Percentiles rank a stretch among this genome's conserved stretches.
phyloP scores from a whole-genome alignment of 2,113 vertebrate genomes.

The Microtus montanus region DNA sequence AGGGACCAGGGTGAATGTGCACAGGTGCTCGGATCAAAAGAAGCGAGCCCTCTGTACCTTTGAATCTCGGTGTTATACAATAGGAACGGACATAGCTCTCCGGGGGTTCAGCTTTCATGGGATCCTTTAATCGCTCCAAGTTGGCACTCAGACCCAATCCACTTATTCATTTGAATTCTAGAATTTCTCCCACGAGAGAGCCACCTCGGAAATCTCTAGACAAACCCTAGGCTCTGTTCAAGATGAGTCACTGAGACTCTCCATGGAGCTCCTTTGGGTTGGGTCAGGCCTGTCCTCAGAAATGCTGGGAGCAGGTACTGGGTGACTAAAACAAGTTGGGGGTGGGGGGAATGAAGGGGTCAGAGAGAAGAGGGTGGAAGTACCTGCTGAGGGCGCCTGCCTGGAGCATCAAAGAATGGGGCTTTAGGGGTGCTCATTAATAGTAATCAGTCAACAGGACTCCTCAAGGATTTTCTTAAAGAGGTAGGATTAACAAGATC shows the following conservation, averaged over 20 bases:
- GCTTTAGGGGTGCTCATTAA: constrained; percentile 27
- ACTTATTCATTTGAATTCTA: constrained; percentile 76
- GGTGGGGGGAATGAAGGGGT: neutral
- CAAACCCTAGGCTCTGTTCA: constrained; percentile 68
- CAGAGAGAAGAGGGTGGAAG: neutral
- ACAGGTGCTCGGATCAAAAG: constrained; percentile 67
- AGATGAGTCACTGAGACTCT: constrained; percentile 58
- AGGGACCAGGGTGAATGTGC: constrained; percentile 13
- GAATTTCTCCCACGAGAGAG: constrained; percentile 75
- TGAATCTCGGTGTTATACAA: constrained; percentile 79
- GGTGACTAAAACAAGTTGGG: neutral
- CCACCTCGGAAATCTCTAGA: constrained; percentile 59
- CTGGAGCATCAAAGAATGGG: constrained; percentile 14
- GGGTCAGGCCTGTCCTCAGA: neutral
- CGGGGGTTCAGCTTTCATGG: constrained; percentile 80
- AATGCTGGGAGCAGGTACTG: neutral
- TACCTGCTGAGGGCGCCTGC: neutral
- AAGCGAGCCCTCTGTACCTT: constrained; percentile 72
- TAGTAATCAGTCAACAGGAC: neutral
- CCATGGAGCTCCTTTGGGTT: neutral
- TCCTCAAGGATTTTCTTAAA: constrained; percentile 11
- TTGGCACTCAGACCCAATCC: constrained; percentile 75
- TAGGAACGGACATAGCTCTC: constrained; percentile 65
- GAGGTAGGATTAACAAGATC: neutral
- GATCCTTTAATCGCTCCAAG: constrained; percentile 78